These are phyloP conservation scores for Rhizoglyphus robini DNA, from an alignment of 1,140 invertebrate species.

Conservation along the genomic window DNA sequence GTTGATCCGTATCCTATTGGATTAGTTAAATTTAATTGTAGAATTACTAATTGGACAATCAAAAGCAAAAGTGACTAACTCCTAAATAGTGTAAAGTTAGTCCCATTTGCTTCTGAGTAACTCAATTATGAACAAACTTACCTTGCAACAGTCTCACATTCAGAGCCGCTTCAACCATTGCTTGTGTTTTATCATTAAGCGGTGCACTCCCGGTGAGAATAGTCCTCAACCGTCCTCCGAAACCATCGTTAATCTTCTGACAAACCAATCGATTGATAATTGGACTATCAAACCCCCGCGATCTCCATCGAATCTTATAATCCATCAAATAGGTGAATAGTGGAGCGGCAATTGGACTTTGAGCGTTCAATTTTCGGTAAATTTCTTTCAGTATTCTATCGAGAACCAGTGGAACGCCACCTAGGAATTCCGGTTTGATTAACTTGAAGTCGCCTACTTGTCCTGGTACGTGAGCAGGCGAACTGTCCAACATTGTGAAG, in stretches of 20 bases:
- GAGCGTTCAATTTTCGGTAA: constrained; percentile 36
- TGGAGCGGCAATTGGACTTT: constrained; percentile 27
- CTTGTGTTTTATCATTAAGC: constrained; percentile 79
- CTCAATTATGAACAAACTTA: not conserved
- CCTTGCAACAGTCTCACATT: constrained; percentile 61
- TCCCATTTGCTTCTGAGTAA: too few species aligned
- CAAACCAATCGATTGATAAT: constrained; percentile 22
- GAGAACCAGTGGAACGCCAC: constrained; percentile 60
- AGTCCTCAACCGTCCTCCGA: constrained; percentile 64
- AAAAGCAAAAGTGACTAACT: too few species aligned
- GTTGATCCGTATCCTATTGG: not conserved
- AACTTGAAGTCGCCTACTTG: constrained; percentile 28
- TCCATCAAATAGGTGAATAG: constrained; percentile 21
- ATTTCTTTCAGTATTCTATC: constrained; percentile 36
- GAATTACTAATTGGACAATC: too few species aligned
- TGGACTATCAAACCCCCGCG: constrained; percentile 20
- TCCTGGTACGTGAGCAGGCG: constrained; percentile 28
- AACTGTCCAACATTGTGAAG: constrained; percentile 78
- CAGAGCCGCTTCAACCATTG: constrained; percentile 81
- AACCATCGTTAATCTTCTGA: constrained; percentile 50
- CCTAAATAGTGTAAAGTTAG: too few species aligned
- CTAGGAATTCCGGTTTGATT: constrained; percentile 69
- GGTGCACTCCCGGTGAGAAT: constrained; percentile 86
- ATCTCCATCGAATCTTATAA: constrained; percentile 22
- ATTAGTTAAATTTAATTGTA: not conserved